A percentile compares a stretch with the other conserved stretches of the same genome.
These are phyloP conservation scores for Drosophila neonasuta DNA, from an alignment of 2,888 invertebrate species.

Conservation along the genomic window DNA sequence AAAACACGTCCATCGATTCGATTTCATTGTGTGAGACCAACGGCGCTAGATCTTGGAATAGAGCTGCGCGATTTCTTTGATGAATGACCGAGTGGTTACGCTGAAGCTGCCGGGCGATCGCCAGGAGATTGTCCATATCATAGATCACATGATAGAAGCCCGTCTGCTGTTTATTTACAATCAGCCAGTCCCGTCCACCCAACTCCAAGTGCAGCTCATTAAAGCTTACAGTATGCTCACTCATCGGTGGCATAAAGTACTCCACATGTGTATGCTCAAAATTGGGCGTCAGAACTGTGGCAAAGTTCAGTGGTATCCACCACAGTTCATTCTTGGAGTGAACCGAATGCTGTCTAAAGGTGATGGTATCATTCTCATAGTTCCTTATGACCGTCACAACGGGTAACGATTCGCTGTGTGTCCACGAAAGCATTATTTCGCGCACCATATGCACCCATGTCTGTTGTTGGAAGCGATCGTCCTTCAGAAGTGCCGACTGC, in stretches of 20 bases:
- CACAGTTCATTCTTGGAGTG: slow-evolving; percentile 68
- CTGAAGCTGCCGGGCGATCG: slow-evolving; percentile 86
- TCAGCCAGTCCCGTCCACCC: slow-evolving; percentile 77
- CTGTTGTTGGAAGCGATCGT: slow-evolving; percentile 56
- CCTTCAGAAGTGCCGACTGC: slow-evolving; percentile 71
- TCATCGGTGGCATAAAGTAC: slow-evolving; percentile 77
- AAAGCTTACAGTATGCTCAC: slow-evolving; percentile 64
- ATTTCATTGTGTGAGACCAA: slow-evolving; percentile 85
- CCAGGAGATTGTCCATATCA: slow-evolving; percentile 86
- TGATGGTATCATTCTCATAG: slow-evolving; percentile 83
- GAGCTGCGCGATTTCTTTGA: slow-evolving; percentile 90
- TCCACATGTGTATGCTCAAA: slow-evolving; percentile 75
- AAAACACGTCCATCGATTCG: slow-evolving; percentile 83
- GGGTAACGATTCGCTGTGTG: slow-evolving; percentile 85
- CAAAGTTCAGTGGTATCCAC: slow-evolving; percentile 81
- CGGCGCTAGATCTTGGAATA: slow-evolving; percentile 89
- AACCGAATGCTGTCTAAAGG: slow-evolving; percentile 83
- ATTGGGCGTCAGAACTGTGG: slow-evolving; percentile 63
- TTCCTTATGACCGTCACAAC: slow-evolving; percentile 83
- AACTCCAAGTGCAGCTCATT: slow-evolving; percentile 69
- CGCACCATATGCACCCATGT: slow-evolving; percentile 80
- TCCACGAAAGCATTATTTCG: slow-evolving; percentile 85
- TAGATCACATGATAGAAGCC: slow-evolving; percentile 87
- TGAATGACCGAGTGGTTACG: slow-evolving; percentile 86
- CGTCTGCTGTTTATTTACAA: slow-evolving; percentile 81